Conservation (phyloP, 2,888 invertebrate species). For the Cephus rjabovi region DNA sequence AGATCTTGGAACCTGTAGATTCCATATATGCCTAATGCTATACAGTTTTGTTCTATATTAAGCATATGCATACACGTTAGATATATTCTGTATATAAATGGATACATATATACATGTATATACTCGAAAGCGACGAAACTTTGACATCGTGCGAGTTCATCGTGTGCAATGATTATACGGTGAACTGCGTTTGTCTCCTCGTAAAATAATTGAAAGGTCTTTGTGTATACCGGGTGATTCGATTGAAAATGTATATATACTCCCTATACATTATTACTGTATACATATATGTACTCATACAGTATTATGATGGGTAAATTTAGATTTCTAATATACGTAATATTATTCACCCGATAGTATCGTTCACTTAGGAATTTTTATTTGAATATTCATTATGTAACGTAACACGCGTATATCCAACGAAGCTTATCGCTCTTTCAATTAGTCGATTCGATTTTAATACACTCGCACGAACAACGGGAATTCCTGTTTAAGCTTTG, state of each 20-base stretch:
- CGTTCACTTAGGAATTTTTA: neutral
- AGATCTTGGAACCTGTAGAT: conserved; percentile 5
- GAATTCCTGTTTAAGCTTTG: neutral
- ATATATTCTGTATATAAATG: conserved; percentile 3
- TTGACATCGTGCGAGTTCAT: conserved; percentile 12
- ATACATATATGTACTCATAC: neutral
- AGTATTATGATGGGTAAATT: neutral
- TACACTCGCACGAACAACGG: neutral
- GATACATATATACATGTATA: neutral
- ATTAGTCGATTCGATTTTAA: neutral
- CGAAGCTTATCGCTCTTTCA: neutral
- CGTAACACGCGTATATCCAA: neutral
- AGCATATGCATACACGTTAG: neutral
- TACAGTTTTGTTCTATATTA: neutral
- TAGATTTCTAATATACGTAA: neutral
- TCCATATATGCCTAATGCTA: neutral
- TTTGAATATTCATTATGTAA: neutral
- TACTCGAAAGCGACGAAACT: conserved; percentile 18
- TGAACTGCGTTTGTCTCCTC: conserved; percentile 9
- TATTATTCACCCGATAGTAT: neutral
- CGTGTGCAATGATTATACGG: conserved; percentile 11
- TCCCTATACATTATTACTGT: neutral
- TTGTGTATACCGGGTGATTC: neutral
- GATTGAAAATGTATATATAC: neutral
- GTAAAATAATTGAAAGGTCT: neutral